phyloP scores from a whole-genome alignment of 1,140 invertebrate genomes.

The Drosophila guanche region DNA sequence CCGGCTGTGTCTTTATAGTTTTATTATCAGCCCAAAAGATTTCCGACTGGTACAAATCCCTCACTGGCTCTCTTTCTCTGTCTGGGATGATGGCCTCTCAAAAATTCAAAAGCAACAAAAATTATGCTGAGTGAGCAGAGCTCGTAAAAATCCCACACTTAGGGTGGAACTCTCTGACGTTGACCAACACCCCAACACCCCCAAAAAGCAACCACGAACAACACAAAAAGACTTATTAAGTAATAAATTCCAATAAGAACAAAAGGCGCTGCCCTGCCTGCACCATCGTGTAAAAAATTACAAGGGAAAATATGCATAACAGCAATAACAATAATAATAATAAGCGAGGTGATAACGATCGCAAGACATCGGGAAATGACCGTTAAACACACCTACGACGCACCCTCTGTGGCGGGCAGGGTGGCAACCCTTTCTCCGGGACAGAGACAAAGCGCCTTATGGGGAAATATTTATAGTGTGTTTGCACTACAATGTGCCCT shows the following conservation, averaged over 20 bases:
- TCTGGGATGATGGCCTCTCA: conserved; percentile 33
- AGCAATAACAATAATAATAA: conserved; percentile 70
- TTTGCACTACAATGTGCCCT: conserved; percentile 22
- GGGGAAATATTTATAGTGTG: conserved; percentile 27
- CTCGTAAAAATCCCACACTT: conserved; percentile 63
- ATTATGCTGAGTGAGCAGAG: conserved; percentile 63
- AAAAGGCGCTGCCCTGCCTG: conserved; percentile 28
- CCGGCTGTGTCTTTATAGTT: conserved; percentile 65
- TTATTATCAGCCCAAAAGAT: conserved; percentile 66
- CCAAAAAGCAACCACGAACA: conserved; percentile 10
- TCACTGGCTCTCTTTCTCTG: conserved; percentile 9
- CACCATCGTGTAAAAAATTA: conserved; percentile 25
- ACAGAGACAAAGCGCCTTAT: conserved; percentile 49
- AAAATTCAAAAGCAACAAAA: conserved; percentile 60
- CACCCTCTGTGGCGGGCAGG: conserved; percentile 7
- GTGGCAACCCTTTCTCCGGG: conserved; percentile 61
- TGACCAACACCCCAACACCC: background rate
- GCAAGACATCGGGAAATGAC: conserved; percentile 80
- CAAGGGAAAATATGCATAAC: conserved; percentile 54
- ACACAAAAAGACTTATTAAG: conserved; percentile 73
- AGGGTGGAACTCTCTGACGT: background rate
- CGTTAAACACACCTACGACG: conserved; percentile 77
- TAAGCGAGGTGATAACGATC: conserved; percentile 74
- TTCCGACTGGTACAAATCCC: conserved; percentile 24
- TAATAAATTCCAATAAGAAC: conserved; percentile 80